Percentiles rank a stretch among this genome's conserved stretches.
Conservation (phyloP, 2,888 invertebrate genomes). For the Drosophila neonasuta region DNA sequence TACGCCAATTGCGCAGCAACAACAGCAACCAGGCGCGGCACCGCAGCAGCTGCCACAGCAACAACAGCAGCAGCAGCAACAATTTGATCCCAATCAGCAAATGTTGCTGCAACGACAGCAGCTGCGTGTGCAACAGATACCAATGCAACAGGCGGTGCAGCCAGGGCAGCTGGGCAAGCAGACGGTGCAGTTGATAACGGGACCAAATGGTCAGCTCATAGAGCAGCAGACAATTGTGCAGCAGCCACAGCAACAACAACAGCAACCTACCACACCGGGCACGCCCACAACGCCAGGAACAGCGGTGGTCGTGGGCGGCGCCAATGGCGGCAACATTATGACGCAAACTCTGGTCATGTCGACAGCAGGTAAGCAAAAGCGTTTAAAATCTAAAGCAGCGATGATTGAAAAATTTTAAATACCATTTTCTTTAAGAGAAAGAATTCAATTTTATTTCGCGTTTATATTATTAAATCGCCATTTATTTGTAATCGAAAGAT, state of each 20-base stretch:
- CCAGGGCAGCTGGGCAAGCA: slow-evolving; percentile 71
- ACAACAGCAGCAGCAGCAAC: slow-evolving; percentile 59
- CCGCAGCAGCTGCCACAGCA: slow-evolving; percentile 59
- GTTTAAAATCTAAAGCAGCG: neutral
- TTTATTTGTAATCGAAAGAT: no score
- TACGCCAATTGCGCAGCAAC: slow-evolving; percentile 79
- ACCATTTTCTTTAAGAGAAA: no score
- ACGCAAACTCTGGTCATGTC: slow-evolving; percentile 76
- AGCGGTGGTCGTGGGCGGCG: slow-evolving; percentile 44
- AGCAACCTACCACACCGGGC: slow-evolving; percentile 46
- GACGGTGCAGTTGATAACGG: slow-evolving; percentile 78
- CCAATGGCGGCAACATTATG: slow-evolving; percentile 62
- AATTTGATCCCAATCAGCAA: slow-evolving; percentile 80
- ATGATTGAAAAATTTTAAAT: no score
- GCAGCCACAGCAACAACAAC: slow-evolving; percentile 47
- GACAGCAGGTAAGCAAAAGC: slow-evolving; percentile 43
- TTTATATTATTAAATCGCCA: no score
- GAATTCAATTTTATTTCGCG: no score
- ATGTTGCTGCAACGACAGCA: slow-evolving; percentile 80
- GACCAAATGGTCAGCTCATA: slow-evolving; percentile 67
- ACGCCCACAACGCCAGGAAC: slow-evolving; percentile 63
- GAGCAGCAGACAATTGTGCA: slow-evolving; percentile 75
- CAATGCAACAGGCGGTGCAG: slow-evolving; percentile 70
- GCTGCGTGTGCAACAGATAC: slow-evolving; percentile 79
- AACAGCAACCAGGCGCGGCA: slow-evolving; percentile 55